Percentiles rank a stretch among this genome's conserved stretches.
phyloP scores from a whole-genome alignment of 92 coral and sea anemone genomes.

The Pocillopora meandrina region DNA sequence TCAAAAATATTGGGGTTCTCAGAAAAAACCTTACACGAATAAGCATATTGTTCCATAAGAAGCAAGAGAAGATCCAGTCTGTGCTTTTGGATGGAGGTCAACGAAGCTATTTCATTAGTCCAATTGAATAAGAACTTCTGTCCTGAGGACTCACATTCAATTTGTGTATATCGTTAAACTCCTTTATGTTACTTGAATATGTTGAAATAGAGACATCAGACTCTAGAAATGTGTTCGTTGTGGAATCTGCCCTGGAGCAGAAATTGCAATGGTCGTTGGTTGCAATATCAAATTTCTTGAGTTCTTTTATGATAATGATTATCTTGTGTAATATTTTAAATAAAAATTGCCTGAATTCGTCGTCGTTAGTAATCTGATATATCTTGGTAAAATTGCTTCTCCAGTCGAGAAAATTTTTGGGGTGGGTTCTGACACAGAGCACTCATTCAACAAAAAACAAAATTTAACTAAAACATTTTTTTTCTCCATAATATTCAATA shows the following conservation, averaged over 20 bases:
- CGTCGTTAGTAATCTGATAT: not conserved
- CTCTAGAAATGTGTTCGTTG: too few relatives aligned
- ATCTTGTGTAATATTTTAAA: not conserved
- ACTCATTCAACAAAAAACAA: not conserved
- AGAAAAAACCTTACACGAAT: not conserved
- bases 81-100: too few relatives aligned
- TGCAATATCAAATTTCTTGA: slow-evolving; percentile 21
- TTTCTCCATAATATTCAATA: too few relatives aligned
- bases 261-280: slow-evolving; percentile 7
- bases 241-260: not conserved
- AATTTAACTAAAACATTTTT: too few relatives aligned
- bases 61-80: too few relatives aligned
- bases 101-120: too few relatives aligned
- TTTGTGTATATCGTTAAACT: not conserved
- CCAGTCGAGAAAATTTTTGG: not conserved
- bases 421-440: not conserved
- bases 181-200: too few relatives aligned
- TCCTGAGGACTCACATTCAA: too few relatives aligned
- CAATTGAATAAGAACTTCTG: too few relatives aligned
- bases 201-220: too few relatives aligned
- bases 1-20: not conserved
- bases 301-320: not conserved
- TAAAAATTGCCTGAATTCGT: not conserved
- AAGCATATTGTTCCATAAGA: too few relatives aligned
- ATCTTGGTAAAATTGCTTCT: not conserved